phyloP scores from a whole-genome alignment of 2,797 vertebrate species.

The Fundulus diaphanus region DNA sequence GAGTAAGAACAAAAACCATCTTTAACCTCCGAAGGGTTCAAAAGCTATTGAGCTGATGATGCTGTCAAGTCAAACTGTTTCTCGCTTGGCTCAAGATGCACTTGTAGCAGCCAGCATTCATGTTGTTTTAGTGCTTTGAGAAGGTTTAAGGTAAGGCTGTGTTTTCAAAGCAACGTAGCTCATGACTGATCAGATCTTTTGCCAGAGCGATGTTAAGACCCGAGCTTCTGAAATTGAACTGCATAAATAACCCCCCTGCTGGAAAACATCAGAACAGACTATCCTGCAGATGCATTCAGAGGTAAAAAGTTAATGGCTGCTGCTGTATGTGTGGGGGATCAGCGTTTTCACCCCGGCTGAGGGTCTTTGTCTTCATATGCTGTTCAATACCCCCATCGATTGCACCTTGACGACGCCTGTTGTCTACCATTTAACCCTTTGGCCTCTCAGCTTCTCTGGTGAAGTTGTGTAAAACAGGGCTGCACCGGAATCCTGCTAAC shows the following conservation, averaged over 20 bases:
- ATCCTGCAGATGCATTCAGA: not conserved
- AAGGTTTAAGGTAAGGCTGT: not conserved
- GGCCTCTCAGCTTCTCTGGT: conserved; percentile 36
- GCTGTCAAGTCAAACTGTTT: conserved; percentile 11
- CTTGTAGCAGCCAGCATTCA: conserved; percentile 2
- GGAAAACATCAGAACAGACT: too few species aligned
- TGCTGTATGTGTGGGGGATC: not conserved
- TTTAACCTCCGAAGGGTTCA: not conserved
- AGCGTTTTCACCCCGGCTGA: conserved; percentile 22
- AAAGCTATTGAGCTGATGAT: not conserved
- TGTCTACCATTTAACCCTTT: conserved; percentile 53
- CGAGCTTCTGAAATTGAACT: not conserved
- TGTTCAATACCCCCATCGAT: conserved; percentile 38
- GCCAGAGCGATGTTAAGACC: not conserved
- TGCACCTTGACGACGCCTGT: conserved; percentile 7
- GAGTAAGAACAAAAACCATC: conserved; percentile 4
- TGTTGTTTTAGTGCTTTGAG: conserved; percentile 1
- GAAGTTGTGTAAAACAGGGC: conserved; percentile 43
- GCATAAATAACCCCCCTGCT: too few species aligned
- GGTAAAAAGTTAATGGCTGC: not conserved
- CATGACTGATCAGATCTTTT: not conserved
- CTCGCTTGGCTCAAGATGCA: conserved; percentile 16
- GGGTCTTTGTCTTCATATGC: conserved; percentile 15
- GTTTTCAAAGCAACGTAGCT: not conserved
- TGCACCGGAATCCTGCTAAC: conserved; percentile 63